These are phyloP conservation scores for Scaptomyza montana DNA, from an alignment of 1,140 invertebrate species.

Conservation along the genomic window DNA sequence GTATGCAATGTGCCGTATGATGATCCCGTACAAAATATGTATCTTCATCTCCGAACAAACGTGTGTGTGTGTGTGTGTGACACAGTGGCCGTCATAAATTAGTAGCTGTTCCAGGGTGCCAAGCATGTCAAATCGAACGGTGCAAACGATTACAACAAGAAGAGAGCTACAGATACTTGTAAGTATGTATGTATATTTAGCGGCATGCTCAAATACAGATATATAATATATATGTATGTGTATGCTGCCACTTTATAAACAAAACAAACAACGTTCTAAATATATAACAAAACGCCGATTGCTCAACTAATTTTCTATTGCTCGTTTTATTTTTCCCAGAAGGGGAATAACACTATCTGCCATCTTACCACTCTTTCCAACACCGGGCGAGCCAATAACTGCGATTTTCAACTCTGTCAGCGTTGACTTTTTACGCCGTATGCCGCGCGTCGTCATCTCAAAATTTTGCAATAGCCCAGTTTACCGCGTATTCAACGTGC, in stretches of 20 bases:
- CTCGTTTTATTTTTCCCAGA: slow-evolving; percentile 38
- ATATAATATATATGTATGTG: slow-evolving; percentile 29
- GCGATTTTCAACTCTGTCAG: slow-evolving; percentile 94
- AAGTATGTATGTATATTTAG: slow-evolving; percentile 14
- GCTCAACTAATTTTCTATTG: slow-evolving; percentile 81
- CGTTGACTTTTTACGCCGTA: slow-evolving; percentile 94
- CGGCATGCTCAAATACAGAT: slow-evolving; percentile 28
- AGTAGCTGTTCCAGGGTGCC: slow-evolving; percentile 54
- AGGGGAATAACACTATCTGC: slow-evolving; percentile 11
- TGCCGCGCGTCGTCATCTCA: slow-evolving; percentile 88
- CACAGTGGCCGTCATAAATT: slow-evolving; percentile 61
- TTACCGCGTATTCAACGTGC: slow-evolving; percentile 8
- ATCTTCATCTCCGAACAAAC: neutral
- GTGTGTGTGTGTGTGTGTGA: slow-evolving; percentile 15
- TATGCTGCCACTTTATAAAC: slow-evolving; percentile 77
- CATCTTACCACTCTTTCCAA: slow-evolving; percentile 93
- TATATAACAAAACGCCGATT: slow-evolving; percentile 75
- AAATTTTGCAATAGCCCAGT: slow-evolving; percentile 34
- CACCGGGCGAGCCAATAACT: slow-evolving; percentile 92
- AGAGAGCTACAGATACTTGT: slow-evolving; percentile 16
- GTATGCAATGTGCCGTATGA: slow-evolving; percentile 49
- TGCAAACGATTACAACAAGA: slow-evolving; percentile 60
- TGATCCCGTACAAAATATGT: slow-evolving; percentile 38
- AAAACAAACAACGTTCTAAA: slow-evolving; percentile 80
- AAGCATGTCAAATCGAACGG: slow-evolving; percentile 73